These are phyloP conservation scores for Irena cyanogastra DNA, from an alignment of 2,113 vertebrate species.

Conservation along the genomic window DNA sequence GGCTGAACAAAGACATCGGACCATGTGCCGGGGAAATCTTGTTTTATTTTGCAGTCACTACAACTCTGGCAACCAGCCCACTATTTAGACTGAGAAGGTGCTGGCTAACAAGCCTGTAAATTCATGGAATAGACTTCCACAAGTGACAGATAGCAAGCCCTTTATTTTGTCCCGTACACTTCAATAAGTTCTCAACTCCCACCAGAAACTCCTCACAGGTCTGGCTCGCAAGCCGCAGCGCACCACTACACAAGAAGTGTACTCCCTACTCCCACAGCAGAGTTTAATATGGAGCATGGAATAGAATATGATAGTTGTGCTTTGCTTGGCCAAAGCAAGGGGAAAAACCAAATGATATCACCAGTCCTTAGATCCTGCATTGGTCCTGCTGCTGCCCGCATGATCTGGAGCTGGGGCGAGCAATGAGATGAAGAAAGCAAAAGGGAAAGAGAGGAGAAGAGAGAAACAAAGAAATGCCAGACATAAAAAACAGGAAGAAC, in stretches of 20 bases:
- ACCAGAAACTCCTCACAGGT: background rate
- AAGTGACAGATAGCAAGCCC: background rate
- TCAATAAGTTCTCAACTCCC: background rate
- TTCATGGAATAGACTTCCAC: background rate
- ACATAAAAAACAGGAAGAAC: background rate
- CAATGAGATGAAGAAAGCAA: background rate
- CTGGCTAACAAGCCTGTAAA: background rate
- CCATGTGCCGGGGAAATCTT: no score
- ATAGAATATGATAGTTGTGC: background rate
- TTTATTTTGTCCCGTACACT: background rate
- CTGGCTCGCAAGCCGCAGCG: no score
- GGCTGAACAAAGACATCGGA: accelerated
- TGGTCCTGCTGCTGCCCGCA: background rate
- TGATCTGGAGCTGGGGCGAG: accelerated
- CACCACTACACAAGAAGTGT: background rate
- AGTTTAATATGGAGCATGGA: background rate
- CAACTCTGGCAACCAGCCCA: background rate
- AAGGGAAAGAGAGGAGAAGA: background rate
- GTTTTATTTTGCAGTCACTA: background rate
- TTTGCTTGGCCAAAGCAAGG: background rate
- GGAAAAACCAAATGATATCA: background rate
- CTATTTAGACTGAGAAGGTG: background rate
- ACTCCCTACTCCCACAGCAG: background rate
- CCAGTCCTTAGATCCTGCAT: no score
- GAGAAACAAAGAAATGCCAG: background rate